Conservation (phyloP, 2,113 vertebrate species). For the human region DNA sequence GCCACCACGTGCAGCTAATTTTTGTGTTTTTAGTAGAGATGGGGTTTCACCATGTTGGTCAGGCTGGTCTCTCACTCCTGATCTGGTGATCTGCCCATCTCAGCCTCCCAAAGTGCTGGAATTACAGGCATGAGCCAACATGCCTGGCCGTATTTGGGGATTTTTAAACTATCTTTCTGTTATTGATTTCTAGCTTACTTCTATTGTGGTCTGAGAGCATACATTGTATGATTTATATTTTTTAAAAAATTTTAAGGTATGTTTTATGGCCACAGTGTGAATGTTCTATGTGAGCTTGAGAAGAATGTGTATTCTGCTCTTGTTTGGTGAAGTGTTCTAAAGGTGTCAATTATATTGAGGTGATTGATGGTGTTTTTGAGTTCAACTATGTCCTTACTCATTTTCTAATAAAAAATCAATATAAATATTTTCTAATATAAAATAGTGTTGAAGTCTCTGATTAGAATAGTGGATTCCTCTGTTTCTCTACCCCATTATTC, state of each 20-base stretch:
- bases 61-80: no score
- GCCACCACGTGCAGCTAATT: no score
- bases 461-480: not conserved
- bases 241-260: not conserved
- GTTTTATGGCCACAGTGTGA: not conserved
- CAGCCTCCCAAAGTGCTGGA: no score
- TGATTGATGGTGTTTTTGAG: not conserved
- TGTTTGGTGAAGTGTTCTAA: not conserved
- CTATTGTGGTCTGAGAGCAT: not conserved
- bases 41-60: no score
- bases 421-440: not conserved
- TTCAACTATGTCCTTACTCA: not conserved
- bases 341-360: not conserved
- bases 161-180: not conserved
- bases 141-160: not conserved
- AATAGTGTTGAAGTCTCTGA: not conserved
- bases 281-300: not conserved
- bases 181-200: not conserved
- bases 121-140: no score
- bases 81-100: fast-evolving
- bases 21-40: no score
- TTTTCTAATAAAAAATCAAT: not conserved
- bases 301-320: not conserved
- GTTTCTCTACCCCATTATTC: not conserved
- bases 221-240: not conserved